These are phyloP conservation scores for Sander lucioperca DNA, from an alignment of 2,113 vertebrate genomes.

Conservation along the genomic window DNA sequence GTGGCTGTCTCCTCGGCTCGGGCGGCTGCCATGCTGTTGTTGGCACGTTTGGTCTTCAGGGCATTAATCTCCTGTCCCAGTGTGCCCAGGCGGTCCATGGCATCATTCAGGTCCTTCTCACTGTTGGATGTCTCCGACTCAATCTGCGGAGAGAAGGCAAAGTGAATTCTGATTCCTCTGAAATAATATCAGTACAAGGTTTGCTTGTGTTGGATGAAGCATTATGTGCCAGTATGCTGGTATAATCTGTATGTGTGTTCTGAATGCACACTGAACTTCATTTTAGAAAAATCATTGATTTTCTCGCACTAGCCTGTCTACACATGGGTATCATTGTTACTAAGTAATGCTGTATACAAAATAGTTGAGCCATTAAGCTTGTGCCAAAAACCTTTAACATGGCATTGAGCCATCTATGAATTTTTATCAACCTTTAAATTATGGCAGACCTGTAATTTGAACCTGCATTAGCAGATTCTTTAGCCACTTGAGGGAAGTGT, in stretches of 20 bases:
- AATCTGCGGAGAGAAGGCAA: slow-evolving; percentile 81
- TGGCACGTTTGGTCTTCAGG: slow-evolving; percentile 92
- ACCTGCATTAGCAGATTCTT: background rate
- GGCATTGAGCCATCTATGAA: too few relatives aligned
- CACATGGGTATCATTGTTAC: background rate
- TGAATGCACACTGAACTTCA: background rate
- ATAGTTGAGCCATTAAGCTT: too few relatives aligned
- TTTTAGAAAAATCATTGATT: background rate
- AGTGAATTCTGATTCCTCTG: background rate
- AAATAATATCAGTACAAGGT: background rate
- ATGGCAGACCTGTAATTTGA: background rate
- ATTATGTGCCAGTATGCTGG: too few relatives aligned
- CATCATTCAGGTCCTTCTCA: slow-evolving; percentile 87
- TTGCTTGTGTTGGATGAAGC: background rate
- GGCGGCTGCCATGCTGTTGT: slow-evolving; percentile 91
- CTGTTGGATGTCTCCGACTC: slow-evolving; percentile 84
- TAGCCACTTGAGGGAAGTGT: background rate
- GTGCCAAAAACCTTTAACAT: too few relatives aligned
- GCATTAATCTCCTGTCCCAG: slow-evolving; percentile 87
- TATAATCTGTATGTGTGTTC: too few relatives aligned
- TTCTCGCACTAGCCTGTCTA: background rate
- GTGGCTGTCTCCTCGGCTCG: slow-evolving; percentile 91
- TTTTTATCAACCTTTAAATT: background rate
- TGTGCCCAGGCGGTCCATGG: slow-evolving; percentile 83
- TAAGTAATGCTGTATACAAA: too few relatives aligned